Evolutionary conservation across 2,888 invertebrate genomes (phyloP), one percentile per base, ranked within the genome.

Genomic region (Biston stratarius): DNA sequence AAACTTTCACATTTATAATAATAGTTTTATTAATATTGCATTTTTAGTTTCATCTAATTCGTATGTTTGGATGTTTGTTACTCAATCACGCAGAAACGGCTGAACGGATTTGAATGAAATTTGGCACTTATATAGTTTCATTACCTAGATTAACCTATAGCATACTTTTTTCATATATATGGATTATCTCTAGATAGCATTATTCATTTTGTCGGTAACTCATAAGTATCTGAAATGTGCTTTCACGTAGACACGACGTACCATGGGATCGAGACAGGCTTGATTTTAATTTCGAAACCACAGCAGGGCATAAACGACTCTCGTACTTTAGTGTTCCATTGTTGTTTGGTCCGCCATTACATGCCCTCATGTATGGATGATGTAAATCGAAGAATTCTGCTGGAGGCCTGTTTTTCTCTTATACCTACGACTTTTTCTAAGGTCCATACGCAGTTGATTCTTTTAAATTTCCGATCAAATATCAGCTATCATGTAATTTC

Each of bases 261-360:
- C 38, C 70, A 71, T 70, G 55, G 81, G 86, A 89, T 91, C 87
- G 85, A 84, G 81, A 82, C 83, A 83, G 86, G 86, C 83, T 82
- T 81, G 84, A 92, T 94, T 94, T 94, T 94, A 94, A 94, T 94
- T 94, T 92, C 92, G 88, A 91, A 93, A 94, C 94, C 94, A 89
- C 93, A 92, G 83, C 75, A 80, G 80, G 84, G 86, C 83, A 89
- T 94, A 91, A 92, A 92, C 87, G 88, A 86, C 82, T 84, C 86
- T 85, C 83, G 85, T 85, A 87, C 85, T 92, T 94, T 92, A 93
- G 87, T 86, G 91, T 85, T 85, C 92, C 89, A 94, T 94, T 94
- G 93, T 93, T 84, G 83, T 74, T 75, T 77, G 69, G 62, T 77
- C 79, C 79, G 79, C 83, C 81, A 83, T 83, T 83, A 85, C 79